A percentile compares a stretch with the other conserved stretches of the same genome.
Evolutionary conservation across 2,797 vertebrate species (phyloP).

Genomic region (Oryzias sinensis): DNA sequence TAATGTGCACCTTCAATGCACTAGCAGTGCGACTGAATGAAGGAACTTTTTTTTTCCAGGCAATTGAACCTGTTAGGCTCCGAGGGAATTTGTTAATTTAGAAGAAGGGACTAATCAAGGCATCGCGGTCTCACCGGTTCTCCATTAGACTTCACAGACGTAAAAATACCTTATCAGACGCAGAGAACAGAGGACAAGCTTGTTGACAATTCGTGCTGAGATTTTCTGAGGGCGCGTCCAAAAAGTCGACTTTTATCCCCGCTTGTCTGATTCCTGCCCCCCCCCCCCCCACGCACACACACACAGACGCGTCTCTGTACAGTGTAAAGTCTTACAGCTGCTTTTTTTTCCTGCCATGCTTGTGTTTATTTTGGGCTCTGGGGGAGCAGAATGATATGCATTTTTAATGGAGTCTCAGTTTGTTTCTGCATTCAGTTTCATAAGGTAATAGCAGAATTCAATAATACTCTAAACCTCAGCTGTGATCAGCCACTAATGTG

Average conservation of each 20-base stretch:
- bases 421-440: constrained; percentile 50
- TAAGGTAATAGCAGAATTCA: constrained; percentile 49
- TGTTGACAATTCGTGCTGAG: constrained; percentile 8
- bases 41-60: constrained; percentile 52
- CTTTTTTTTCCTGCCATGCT: not conserved
- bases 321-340: not conserved
- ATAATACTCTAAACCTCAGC: constrained; percentile 22
- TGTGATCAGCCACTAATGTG: not conserved
- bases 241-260: constrained; percentile 21
- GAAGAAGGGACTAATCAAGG: constrained; percentile 58
- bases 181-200: constrained; percentile 21
- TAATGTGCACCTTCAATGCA: constrained; percentile 83
- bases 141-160: constrained; percentile 21
- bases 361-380: constrained; percentile 60
- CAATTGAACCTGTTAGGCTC: constrained; percentile 59
- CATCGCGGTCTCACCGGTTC: constrained; percentile 39
- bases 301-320: constrained; percentile 3
- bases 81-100: constrained; percentile 61
- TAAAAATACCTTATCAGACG: constrained; percentile 17
- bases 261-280: constrained; percentile 21
- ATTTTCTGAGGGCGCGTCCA: constrained; percentile 20
- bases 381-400: constrained; percentile 56
- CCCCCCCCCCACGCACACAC: constrained; percentile 5
- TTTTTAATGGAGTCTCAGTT: constrained; percentile 64
- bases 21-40: constrained; percentile 69